phyloP scores from a whole-genome alignment of 2,797 vertebrate genomes.

The Cryptoblepharus egeriae region DNA sequence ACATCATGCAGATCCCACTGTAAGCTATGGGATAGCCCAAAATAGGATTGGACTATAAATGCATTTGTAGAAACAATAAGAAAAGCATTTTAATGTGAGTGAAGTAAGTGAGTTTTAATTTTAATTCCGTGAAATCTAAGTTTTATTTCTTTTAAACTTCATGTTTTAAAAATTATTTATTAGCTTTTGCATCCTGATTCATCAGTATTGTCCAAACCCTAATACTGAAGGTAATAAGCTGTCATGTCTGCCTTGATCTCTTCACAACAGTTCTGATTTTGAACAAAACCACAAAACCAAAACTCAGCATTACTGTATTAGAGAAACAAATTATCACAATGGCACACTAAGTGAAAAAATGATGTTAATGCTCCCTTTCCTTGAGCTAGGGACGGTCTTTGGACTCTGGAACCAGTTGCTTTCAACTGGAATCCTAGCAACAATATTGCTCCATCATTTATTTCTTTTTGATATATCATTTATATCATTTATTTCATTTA shows the following conservation, averaged over 20 bases:
- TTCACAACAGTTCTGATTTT: background rate
- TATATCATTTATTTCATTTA: background rate
- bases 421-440: background rate
- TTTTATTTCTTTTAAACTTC: background rate
- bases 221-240: background rate
- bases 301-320: background rate
- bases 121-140: constrained; percentile 16
- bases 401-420: background rate
- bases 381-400: background rate
- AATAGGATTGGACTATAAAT: background rate
- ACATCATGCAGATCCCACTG: too few relatives aligned
- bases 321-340: constrained; percentile 1
- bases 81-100: background rate
- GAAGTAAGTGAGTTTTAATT: background rate
- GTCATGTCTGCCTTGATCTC: background rate
- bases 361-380: background rate
- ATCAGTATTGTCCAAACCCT: fast-evolving
- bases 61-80: background rate
- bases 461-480: too few relatives aligned
- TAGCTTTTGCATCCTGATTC: background rate
- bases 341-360: background rate
- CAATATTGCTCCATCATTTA: background rate
- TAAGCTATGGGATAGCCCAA: too few relatives aligned
- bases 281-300: background rate
- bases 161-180: background rate